These are phyloP conservation scores for Gymnoscopelus braueri DNA, from an alignment of 2,797 vertebrate species.

Conservation along the genomic window DNA sequence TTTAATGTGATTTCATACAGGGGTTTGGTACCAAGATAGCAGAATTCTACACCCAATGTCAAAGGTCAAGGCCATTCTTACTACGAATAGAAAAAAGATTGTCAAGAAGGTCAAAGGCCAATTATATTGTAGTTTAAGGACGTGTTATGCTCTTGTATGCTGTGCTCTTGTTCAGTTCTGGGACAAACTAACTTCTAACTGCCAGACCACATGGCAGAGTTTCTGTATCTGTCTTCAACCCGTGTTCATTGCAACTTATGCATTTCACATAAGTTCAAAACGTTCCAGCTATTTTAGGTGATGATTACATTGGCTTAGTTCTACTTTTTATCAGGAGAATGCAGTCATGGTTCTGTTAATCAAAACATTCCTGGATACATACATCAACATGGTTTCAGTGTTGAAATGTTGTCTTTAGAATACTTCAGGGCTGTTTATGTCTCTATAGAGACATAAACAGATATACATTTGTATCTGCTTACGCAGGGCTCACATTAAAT, in stretches of 20 bases:
- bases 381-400: constrained; percentile 21
- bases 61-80: no score
- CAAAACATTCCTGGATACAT: constrained; percentile 36
- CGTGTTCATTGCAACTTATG: constrained; percentile 38
- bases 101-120: no score
- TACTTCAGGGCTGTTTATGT: constrained; percentile 8
- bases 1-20: no score
- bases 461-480: constrained; percentile 6
- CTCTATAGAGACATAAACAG: constrained; percentile 22
- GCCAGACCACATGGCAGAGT: no score
- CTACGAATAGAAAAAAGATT: no score
- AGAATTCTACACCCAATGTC: no score
- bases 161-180: no score
- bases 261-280: constrained; percentile 20
- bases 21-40: no score
- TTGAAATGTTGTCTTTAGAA: constrained; percentile 20
- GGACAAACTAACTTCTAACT: no score
- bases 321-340: constrained; percentile 46
- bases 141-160: no score
- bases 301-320: constrained; percentile 44
- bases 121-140: no score
- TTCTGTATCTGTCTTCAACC: not conserved
- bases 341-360: constrained; percentile 34
- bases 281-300: constrained; percentile 42
- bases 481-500: not conserved